Percentiles rank a stretch among this genome's conserved stretches.
Evolutionary conservation across 2,113 vertebrate genomes (phyloP).

Genomic region (Prolemur simus): DNA sequence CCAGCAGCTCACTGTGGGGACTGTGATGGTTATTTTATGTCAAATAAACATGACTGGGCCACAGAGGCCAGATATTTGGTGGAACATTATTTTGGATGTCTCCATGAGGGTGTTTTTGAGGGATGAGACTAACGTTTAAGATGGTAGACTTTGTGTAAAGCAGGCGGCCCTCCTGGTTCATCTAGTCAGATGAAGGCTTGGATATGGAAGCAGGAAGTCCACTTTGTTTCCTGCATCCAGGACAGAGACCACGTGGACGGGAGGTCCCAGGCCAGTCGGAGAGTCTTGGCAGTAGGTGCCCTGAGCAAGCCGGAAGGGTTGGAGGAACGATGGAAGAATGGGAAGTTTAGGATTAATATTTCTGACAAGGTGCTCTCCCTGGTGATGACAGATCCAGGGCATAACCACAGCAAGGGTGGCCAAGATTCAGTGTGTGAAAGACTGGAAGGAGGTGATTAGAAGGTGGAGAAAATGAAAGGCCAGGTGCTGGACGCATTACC

Average conservation of each 20-base stretch:
- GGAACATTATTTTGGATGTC: not conserved
- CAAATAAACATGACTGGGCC: not conserved
- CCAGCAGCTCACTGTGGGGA: not conserved
- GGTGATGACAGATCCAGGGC: not conserved
- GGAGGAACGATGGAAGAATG: not conserved
- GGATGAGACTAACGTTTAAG: not conserved
- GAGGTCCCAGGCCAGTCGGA: not conserved
- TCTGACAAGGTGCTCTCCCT: not conserved
- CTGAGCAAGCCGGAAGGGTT: not conserved
- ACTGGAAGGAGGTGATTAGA: too few species aligned
- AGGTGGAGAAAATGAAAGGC: not conserved
- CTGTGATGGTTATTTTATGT: not conserved
- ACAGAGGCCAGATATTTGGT: not conserved
- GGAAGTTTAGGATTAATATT: not conserved
- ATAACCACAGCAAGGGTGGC: fast-evolving
- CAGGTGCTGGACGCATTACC: not conserved
- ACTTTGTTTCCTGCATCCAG: not conserved
- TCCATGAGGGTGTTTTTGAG: not conserved
- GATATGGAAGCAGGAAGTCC: not conserved
- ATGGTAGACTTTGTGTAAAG: not conserved
- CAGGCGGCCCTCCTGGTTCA: not conserved
- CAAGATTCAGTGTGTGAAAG: not conserved
- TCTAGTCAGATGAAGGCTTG: not conserved
- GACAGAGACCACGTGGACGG: not conserved
- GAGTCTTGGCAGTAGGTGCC: not conserved